Evolutionary conservation across 1,140 invertebrate species (phyloP), one percentile per base, ranked within the genome.

Genomic region (Lanistes nyassanus): DNA sequence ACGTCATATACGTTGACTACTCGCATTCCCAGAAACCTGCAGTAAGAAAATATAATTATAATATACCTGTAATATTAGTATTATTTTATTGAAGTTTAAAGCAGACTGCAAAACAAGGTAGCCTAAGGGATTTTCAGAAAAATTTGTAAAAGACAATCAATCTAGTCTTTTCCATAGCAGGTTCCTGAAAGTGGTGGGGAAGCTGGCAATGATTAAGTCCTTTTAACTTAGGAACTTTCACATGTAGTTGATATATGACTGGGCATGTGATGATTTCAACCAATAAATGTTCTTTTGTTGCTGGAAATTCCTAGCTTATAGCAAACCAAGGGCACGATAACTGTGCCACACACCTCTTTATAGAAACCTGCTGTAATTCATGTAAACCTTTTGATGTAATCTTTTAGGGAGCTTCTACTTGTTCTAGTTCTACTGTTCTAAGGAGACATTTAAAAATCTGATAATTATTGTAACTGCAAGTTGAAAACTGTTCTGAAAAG

Each of bases 1-100:
- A 99, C 94, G 89, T 99, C 98, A 90, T 99, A 99, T 26, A 99
- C 93, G 91, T 99, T 98, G 86, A 96, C 95, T 0, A 99, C 95
- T 85, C 98, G 91, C 93, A 98, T 94, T 37, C 97, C 96, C 80
- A 97, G 89, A 72, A 96, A 91, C 81, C 95, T 97, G 84, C 75
- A 91, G 79, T 67, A 7, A 71, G 68, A 66, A 79, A 67, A 51
- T 29, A 73, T 53, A 58, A 13, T 68, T 39, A 37, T 16, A n/a
- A 56, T 0, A 67, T 26, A 31, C 39, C 9, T 53, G 23, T 53
- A 13, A 53, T 53, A 23, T 13, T 53, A 53, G 23, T 53, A 13
- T 53, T 23, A 53, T 11, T 53, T 23, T 23, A 53, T 53, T 11
- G 23, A 13, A 23, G 51, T 23, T 37, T 31, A 6, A 58, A 60